Percentiles rank a stretch among this genome's conserved stretches.
Evolutionary conservation across 2,797 vertebrate species (phyloP).

Genomic region (Nasua narica): DNA sequence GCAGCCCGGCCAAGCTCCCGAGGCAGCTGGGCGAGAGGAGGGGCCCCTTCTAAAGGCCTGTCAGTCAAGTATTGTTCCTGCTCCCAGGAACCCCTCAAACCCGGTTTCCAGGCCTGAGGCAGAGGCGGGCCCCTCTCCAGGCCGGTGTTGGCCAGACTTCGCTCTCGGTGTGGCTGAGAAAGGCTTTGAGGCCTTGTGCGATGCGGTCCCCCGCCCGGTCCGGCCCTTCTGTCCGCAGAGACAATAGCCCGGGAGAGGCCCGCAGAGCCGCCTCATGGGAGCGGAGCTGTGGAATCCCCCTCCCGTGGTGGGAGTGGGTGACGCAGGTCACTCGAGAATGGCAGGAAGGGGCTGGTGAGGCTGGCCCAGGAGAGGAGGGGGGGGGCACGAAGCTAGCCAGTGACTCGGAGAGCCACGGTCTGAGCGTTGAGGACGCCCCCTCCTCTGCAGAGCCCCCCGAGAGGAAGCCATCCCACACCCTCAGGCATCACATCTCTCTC

Average conservation of each 20-base stretch:
- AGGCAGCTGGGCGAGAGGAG: not conserved
- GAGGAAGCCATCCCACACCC: not conserved
- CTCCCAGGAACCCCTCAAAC: not conserved
- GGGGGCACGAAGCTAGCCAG: not conserved
- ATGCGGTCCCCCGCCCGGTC: no score
- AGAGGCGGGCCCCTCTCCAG: not conserved
- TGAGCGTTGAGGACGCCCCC: not conserved
- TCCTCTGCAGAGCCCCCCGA: not conserved
- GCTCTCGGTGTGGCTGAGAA: not conserved
- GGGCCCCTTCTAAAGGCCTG: not conserved
- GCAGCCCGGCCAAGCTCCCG: not conserved
- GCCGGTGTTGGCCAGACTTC: not conserved
- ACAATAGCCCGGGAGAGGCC: not conserved
- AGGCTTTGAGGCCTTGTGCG: not conserved
- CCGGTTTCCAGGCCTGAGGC: not conserved
- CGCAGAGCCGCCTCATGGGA: rapidly evolving
- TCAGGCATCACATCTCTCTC: not conserved
- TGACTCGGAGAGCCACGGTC: not conserved
- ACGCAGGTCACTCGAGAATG: not conserved
- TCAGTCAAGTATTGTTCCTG: not conserved
- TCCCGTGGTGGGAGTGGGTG: rapidly evolving
- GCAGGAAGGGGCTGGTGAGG: not conserved
- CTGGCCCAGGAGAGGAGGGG: not conserved
- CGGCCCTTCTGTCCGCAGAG: not conserved
- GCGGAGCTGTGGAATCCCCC: not conserved